Base-by-base conservation (phyloP, 2,797 vertebrate genomes). In the Percopsis omiscomaycus region DNA sequence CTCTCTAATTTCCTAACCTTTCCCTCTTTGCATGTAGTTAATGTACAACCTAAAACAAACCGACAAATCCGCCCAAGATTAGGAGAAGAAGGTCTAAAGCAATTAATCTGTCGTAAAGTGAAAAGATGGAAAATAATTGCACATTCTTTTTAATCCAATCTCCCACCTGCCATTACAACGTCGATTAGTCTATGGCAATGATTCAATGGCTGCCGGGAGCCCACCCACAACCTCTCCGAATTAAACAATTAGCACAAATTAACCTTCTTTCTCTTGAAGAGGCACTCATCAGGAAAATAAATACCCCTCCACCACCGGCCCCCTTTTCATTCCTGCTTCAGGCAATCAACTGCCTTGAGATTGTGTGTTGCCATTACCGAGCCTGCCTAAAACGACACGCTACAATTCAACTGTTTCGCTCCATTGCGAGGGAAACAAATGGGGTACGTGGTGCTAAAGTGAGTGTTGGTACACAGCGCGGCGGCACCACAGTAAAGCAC, bases 191-290 rank as follows among this genome's bases (percentile, higher is more conserved):
- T 16, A 50, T n/a, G 70, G 69, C 71, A 81, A 81, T 74, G 77
- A 65, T 68, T 79, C 58, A 77, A 55, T 13, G 54, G 55, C 64
- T 81, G 77, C 69, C 79, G 82, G 77, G 80, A 79, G 32, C 62
- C 69, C 47, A 64, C 75, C 62, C 77, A 30, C 77, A 75, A 53
- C 69, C 61, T 48, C 67, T 46, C 75, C 71, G 74, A 85, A 82
- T 90, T 88, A 90, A 88, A 80, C 84, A 88, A 85, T 92, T 88
- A 88, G 68, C 71, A 64, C 76, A 64, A 80, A 88, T 83, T 66
- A 81, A 79, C 74, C 79, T 69, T 84, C 64, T 47, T 66, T 67
- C 78, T 44, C 63, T 71, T 56, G 63, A 70, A 75, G 65, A 55
- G 64, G 45, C 28, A 12, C 63, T 71, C 54, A 68, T 72, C 60